phyloP scores from a whole-genome alignment of 2,797 vertebrate genomes.

The Alectoris magna region DNA sequence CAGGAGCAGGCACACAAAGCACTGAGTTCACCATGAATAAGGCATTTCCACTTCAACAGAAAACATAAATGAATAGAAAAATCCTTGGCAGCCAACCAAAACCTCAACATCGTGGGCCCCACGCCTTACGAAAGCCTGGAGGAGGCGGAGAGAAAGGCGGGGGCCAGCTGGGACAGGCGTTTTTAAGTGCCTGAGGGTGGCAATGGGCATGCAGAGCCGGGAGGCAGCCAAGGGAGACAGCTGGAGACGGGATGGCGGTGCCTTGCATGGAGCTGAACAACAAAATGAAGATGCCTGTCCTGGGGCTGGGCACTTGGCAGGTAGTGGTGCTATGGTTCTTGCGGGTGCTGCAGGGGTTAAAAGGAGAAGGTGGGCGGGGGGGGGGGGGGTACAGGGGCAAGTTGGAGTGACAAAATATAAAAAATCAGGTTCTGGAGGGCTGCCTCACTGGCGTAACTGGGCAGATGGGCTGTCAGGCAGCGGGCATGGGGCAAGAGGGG shows the following conservation, averaged over 20 bases:
- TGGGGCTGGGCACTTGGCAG: slow-evolving; percentile 71
- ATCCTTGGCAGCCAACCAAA: accelerated
- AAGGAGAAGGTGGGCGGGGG: background rate
- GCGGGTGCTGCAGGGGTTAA: background rate
- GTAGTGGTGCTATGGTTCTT: background rate
- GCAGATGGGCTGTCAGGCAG: background rate
- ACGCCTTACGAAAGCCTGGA: accelerated
- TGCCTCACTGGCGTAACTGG: background rate
- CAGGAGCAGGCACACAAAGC: accelerated
- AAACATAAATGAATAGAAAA: background rate
- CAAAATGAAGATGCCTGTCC: slow-evolving; percentile 20
- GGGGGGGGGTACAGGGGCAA: too few relatives aligned
- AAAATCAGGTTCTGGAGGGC: background rate
- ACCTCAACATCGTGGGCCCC: accelerated
- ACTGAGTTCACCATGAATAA: accelerated
- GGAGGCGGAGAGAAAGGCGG: background rate
- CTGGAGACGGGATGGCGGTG: background rate
- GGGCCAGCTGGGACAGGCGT: background rate
- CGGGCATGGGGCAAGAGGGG: background rate
- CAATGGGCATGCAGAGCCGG: accelerated
- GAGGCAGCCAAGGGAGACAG: accelerated
- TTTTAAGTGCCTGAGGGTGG: background rate
- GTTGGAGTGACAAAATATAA: too few relatives aligned
- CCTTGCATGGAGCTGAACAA: slow-evolving; percentile 37
- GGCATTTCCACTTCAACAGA: background rate